A percentile compares a stretch with the other conserved stretches of the same genome.
Conservation (phyloP, 2,797 vertebrate species). For the Liasis olivaceus region DNA sequence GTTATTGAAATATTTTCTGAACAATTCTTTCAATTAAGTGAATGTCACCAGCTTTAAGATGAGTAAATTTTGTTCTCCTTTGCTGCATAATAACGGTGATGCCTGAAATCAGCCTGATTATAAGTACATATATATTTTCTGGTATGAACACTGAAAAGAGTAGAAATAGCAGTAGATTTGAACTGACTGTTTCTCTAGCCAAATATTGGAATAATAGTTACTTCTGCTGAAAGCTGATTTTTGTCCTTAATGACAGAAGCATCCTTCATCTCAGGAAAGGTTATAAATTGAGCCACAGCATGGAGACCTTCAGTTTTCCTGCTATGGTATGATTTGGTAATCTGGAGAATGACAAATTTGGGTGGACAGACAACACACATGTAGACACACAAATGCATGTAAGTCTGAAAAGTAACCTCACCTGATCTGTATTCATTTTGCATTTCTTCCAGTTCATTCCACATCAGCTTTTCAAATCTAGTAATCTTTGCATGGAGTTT, state of each 20-base stretch:
- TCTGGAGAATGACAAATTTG: neutral
- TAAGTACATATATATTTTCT: neutral
- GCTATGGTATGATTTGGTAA: neutral
- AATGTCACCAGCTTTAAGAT: neutral
- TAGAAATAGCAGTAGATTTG: neutral
- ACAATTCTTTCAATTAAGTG: neutral
- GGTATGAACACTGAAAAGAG: neutral
- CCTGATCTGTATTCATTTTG: slow-evolving; percentile 83
- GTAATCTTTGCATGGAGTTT: slow-evolving; percentile 72
- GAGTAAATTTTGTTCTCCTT: neutral
- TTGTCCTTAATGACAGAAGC: neutral
- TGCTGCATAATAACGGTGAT: neutral
- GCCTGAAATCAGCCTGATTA: neutral
- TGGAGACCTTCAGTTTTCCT: neutral
- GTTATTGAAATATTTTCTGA: neutral
- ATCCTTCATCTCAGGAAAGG: neutral
- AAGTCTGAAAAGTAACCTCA: slow-evolving; percentile 51
- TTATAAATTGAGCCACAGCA: neutral
- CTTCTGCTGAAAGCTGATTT: neutral
- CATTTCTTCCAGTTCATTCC: slow-evolving; percentile 81
- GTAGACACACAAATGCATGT: neutral
- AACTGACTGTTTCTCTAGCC: neutral
- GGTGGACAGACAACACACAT: neutral
- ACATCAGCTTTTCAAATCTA: slow-evolving; percentile 76
- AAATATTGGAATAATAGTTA: neutral